phyloP scores from a whole-genome alignment of 2,888 invertebrate species.

The Odontocolon sp. region DNA sequence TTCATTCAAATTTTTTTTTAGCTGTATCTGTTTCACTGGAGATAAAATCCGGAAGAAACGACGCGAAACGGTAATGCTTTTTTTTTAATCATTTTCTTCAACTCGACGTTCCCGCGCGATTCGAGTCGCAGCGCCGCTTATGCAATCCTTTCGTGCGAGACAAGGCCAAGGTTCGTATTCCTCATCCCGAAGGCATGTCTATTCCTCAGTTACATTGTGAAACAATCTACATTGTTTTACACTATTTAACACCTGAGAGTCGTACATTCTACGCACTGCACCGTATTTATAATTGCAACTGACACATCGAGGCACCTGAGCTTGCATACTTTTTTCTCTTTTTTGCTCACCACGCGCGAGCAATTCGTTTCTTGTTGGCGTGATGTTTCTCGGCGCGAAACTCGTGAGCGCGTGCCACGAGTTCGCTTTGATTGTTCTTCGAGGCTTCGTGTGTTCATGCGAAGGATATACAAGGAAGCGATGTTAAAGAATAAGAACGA shows the following conservation, averaged over 20 bases:
- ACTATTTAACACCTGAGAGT: not conserved
- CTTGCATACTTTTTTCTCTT: not conserved
- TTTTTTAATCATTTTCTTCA: not conserved
- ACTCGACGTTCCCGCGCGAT: constrained; percentile 38
- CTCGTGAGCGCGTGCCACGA: constrained; percentile 24
- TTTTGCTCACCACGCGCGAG: constrained; percentile 25
- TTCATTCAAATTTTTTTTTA: too few species aligned
- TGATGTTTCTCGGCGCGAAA: not conserved
- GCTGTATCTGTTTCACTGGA: too few species aligned
- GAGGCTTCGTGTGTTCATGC: not conserved
- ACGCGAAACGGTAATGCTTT: constrained; percentile 5
- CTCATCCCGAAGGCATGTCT: constrained; percentile 37
- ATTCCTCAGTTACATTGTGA: constrained; percentile 27
- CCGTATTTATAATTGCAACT: not conserved
- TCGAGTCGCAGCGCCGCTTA: constrained; percentile 66
- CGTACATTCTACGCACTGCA: not conserved
- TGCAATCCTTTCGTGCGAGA: constrained; percentile 73
- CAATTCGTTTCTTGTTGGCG: constrained; percentile 11
- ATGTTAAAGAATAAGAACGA: constrained; percentile 11
- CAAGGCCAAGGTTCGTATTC: constrained; percentile 74
- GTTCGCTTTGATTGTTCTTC: constrained; percentile 22
- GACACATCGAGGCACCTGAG: not conserved
- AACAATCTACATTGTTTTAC: not conserved
- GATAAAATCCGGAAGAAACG: too few species aligned
- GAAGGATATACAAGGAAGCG: not conserved